Base-by-base conservation (phyloP, 2,797 vertebrate species). In the Halcyon leucocephala region DNA sequence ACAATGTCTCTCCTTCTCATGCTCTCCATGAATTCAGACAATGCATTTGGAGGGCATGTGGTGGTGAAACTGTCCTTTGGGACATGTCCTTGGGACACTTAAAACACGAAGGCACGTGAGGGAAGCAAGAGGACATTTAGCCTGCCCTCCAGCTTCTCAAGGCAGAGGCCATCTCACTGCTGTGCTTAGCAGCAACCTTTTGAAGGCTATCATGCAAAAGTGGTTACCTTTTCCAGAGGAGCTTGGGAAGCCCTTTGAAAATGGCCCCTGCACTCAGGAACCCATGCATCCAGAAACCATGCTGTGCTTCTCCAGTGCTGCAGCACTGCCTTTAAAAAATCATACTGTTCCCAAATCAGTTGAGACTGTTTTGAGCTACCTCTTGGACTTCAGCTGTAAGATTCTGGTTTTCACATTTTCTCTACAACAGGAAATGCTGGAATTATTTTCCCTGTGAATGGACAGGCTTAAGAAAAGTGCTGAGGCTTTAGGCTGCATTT, bases 251-350 rank as follows among this genome's bases (percentile, higher is more conserved):
- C 21, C 22, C 46, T 26, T 12, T 52, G 85, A 54, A 67, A 85
- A 29, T 1, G 4, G 24, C 26, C 73, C 12, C 31, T 15, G 33
- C n/a, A 28, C 39, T 0, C 1, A 65, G 74, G 20, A 57, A 44
- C 28, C 37, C 6, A 0, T 26, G 20, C 41, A 29, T 21, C 37
- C 11, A 0, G 21, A 41, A 60, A 26, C 12, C 64, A 31, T 14
- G 12, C 26, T 16, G 3, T 1, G 0, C 49, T 66, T 79, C 54
- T 82, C 41, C 42, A 54, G 0, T 29, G 28, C 57, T 66, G 35
- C 37, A 82, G 48, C 42, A n/a, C 17, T 37, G 35, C 13, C 49
- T 83, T 83, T 51, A 48, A 67, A 82, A 29, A 52, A 17, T 14
- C 7, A 4, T 5, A 31, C 6, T 49, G 15, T 29, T 80, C 17